A percentile compares a stretch with the other conserved stretches of the same genome.
Conservation (phyloP, 2,797 vertebrate species). For the Xiphorhynchus erythropygius region DNA sequence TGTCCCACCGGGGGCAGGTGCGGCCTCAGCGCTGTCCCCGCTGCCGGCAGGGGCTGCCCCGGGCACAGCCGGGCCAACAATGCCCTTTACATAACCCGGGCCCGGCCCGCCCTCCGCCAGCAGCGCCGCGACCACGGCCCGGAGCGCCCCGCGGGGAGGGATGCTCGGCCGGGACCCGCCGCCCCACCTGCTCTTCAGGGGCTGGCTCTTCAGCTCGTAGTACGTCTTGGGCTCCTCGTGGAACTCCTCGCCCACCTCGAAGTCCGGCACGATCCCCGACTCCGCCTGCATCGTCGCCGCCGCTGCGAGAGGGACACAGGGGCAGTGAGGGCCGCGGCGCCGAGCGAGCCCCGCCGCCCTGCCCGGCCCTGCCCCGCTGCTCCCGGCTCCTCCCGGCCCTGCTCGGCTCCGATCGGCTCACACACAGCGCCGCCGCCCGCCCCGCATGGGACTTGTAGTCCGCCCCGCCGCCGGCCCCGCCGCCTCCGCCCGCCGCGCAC, state of each 20-base stretch:
- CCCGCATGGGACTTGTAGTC: slow-evolving; percentile 82
- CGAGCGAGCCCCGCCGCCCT: not conserved
- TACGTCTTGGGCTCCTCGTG: slow-evolving; percentile 96
- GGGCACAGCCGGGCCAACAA: slow-evolving; percentile 25
- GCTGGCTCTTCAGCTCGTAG: slow-evolving; percentile 96
- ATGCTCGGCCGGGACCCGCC: not conserved
- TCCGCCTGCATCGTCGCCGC: slow-evolving; percentile 88
- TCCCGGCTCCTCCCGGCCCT: not conserved
- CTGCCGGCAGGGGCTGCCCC: not conserved
- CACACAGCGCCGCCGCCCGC: not conserved
- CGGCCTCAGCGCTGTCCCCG: too few species aligned
- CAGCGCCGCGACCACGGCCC: slow-evolving; percentile 46
- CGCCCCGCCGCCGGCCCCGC: not conserved
- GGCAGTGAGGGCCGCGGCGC: not conserved
- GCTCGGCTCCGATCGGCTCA: not conserved
- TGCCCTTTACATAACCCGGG: slow-evolving; percentile 55
- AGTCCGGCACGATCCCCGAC: slow-evolving; percentile 95
- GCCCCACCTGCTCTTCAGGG: slow-evolving; percentile 92
- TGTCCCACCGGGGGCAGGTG: not conserved
- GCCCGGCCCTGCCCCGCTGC: too few species aligned
- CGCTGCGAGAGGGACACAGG: not conserved
- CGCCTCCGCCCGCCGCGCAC: slow-evolving; percentile 22
- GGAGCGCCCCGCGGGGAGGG: not conserved
- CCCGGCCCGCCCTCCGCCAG: slow-evolving; percentile 27
- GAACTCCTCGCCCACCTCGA: slow-evolving; percentile 93